Conservation (phyloP, 2,888 invertebrate genomes). For the Cenopis cana region DNA sequence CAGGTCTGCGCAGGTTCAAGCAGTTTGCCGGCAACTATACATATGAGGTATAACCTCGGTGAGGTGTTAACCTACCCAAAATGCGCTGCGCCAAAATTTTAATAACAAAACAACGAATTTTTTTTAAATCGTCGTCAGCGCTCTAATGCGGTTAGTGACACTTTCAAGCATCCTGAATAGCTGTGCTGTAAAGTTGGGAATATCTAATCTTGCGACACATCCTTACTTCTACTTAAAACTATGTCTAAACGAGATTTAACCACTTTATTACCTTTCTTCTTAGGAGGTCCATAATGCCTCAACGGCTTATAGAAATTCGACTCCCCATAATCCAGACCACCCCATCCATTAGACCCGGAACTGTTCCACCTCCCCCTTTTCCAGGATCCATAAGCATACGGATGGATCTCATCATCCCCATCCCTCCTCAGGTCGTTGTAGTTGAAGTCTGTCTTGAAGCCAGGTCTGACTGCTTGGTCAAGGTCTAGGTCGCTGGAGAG, state of each 20-base stretch:
- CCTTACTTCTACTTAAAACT: too few relatives aligned
- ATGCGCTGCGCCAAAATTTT: too few relatives aligned
- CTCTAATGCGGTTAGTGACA: too few relatives aligned
- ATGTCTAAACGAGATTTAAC: background rate
- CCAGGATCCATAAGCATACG: constrained; percentile 71
- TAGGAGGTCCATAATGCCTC: constrained; percentile 52
- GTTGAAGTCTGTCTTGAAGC: constrained; percentile 67
- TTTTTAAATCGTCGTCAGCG: too few relatives aligned
- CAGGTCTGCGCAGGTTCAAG: too few relatives aligned
- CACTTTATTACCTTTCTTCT: constrained; percentile 62
- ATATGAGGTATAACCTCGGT: too few relatives aligned
- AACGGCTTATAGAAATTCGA: constrained; percentile 55
- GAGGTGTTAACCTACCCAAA: too few relatives aligned
- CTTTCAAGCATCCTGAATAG: too few relatives aligned
- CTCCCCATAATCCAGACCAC: constrained; percentile 62
- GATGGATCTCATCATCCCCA: constrained; percentile 49
- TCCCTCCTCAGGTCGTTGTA: constrained; percentile 74
- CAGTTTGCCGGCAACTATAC: too few relatives aligned
- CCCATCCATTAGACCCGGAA: constrained; percentile 56
- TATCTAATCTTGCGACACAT: too few relatives aligned
- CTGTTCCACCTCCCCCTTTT: constrained; percentile 70
- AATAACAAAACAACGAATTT: too few relatives aligned
- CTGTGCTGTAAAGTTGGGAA: too few relatives aligned
- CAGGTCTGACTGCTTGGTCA: constrained; percentile 62
- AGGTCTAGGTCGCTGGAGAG: constrained; percentile 66